Conservation (phyloP, 1,140 invertebrate species). For the Nasonia vitripennis region DNA sequence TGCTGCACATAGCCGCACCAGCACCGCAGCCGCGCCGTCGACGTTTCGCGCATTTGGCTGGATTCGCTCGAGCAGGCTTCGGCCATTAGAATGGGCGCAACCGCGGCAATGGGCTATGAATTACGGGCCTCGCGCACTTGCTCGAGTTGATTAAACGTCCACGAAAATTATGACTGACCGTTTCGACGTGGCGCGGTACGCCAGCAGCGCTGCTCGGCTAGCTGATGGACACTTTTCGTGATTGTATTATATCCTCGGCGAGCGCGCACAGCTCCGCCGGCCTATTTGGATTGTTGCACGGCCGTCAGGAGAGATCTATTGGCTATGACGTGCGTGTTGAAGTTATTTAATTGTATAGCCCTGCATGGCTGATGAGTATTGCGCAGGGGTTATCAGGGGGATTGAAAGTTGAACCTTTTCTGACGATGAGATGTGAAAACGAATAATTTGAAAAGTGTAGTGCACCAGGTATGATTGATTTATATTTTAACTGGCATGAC, state of each 20-base stretch:
- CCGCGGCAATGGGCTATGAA: constrained; percentile 13
- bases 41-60: background rate
- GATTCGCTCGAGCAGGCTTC: constrained; percentile 20
- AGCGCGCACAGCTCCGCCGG: too few relatives aligned
- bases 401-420: background rate
- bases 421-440: background rate
- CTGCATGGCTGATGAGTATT: background rate
- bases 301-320: background rate
- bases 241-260: background rate
- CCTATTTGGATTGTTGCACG: background rate
- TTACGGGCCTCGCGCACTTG: constrained; percentile 36
- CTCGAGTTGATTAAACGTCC: constrained; percentile 49
- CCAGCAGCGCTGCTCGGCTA: background rate
- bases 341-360: background rate
- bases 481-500: too few relatives aligned
- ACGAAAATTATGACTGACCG: constrained; percentile 53
- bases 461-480: background rate
- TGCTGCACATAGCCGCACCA: background rate
- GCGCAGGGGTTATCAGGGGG: background rate
- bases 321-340: background rate
- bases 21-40: background rate
- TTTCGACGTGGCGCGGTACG: constrained; percentile 37
- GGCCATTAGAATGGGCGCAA: constrained; percentile 15
- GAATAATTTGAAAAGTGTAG: background rate
- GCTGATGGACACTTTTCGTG: background rate